Evolutionary conservation across 92 coral and sea anemone species (phyloP).

Genomic region (Bergia sp.): DNA sequence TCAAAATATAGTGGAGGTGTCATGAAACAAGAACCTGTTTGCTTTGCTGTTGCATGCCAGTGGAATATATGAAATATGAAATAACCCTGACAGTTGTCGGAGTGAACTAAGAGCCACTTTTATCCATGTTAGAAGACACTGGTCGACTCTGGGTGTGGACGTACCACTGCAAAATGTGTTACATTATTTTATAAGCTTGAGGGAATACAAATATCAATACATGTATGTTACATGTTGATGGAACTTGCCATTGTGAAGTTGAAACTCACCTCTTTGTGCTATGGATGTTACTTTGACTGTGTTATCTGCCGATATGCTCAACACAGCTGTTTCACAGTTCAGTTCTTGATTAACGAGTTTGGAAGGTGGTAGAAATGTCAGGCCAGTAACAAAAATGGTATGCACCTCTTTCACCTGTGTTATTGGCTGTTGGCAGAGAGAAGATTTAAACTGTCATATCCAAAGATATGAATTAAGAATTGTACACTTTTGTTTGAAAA

Average conservation of each 20-base stretch:
- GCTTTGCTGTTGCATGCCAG: too few relatives aligned
- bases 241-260: neutral
- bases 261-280: constrained; percentile 74
- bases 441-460: neutral
- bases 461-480: too few relatives aligned
- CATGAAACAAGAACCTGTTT: too few relatives aligned
- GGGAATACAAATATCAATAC: neutral
- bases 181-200: too few relatives aligned
- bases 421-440: constrained; percentile 67
- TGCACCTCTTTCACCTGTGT: constrained; percentile 83
- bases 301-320: constrained; percentile 97
- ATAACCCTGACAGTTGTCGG: too few relatives aligned
- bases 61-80: too few relatives aligned
- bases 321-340: constrained; percentile 82
- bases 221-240: neutral
- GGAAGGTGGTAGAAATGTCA: constrained; percentile 84
- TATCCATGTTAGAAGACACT: too few relatives aligned
- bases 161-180: too few relatives aligned
- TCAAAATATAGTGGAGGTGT: too few relatives aligned
- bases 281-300: constrained; percentile 91
- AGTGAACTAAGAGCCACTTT: too few relatives aligned
- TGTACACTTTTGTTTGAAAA: too few relatives aligned
- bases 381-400: constrained; percentile 95
- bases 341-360: constrained; percentile 74
- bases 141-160: too few relatives aligned